These are phyloP conservation scores for Cydia fagiglandana DNA, from an alignment of 1,140 invertebrate species.

Conservation along the genomic window DNA sequence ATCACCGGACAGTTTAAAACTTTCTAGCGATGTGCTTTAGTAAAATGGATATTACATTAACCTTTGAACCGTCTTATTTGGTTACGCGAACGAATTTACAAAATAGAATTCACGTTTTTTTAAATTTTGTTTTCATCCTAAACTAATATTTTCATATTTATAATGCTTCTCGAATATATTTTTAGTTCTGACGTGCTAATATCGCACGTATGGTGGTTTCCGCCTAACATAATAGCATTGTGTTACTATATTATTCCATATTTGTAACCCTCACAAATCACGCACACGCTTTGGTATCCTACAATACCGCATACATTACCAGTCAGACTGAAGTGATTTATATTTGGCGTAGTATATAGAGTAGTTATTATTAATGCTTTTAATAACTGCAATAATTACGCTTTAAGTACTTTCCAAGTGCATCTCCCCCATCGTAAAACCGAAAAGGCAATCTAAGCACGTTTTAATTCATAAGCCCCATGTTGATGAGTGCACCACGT, in stretches of 20 bases:
- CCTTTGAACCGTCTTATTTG: neutral
- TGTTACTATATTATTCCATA: neutral
- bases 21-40: neutral
- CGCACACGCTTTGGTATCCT: neutral
- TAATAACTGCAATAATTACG: slow-evolving; percentile 45
- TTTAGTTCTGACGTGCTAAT: neutral
- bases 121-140: neutral
- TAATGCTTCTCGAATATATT: neutral
- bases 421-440: slow-evolving; percentile 40
- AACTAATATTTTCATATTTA: no score
- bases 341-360: no score
- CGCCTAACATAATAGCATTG: neutral
- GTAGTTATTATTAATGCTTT: neutral
- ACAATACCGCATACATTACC: no score
- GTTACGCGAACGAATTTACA: neutral
- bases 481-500: slow-evolving; percentile 71
- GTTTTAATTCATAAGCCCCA: slow-evolving; percentile 74
- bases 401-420: slow-evolving; percentile 37
- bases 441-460: slow-evolving; percentile 64
- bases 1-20: neutral
- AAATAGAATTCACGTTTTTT: neutral
- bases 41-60: neutral
- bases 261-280: neutral
- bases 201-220: neutral
- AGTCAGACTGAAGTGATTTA: neutral